A percentile compares a stretch with the other conserved stretches of the same genome.
These are phyloP conservation scores for Idris sp. DNA, from an alignment of 1,140 invertebrate species.

Conservation along the genomic window DNA sequence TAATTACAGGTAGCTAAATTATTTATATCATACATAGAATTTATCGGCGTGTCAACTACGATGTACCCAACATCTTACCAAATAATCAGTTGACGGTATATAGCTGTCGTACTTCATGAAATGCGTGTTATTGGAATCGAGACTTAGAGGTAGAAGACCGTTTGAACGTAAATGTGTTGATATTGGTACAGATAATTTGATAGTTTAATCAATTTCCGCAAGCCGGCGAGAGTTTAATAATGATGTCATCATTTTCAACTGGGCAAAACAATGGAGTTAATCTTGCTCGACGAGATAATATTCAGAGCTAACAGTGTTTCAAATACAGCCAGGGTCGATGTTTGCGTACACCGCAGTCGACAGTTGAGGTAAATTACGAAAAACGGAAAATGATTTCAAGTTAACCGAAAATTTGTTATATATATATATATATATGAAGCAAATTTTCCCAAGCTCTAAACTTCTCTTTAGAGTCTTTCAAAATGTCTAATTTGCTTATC, in stretches of 20 bases:
- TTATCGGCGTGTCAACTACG: slow-evolving; percentile 49
- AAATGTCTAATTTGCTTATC: no score
- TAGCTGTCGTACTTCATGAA: slow-evolving; percentile 50
- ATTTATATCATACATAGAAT: slow-evolving; percentile 42
- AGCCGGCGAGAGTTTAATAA: slow-evolving; percentile 78
- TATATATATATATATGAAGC: no score
- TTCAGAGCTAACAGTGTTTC: slow-evolving; percentile 78
- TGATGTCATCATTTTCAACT: slow-evolving; percentile 79
- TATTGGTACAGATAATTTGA: slow-evolving; percentile 79
- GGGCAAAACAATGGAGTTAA: slow-evolving; percentile 75
- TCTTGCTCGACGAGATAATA: slow-evolving; percentile 78
- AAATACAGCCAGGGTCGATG: slow-evolving; percentile 72
- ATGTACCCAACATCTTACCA: slow-evolving; percentile 54
- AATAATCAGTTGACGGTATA: slow-evolving; percentile 43
- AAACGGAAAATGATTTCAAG: slow-evolving; percentile 34
- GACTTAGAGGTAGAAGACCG: slow-evolving; percentile 38
- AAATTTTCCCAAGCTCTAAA: no score
- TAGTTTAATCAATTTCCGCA: slow-evolving; percentile 79
- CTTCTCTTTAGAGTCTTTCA: no score
- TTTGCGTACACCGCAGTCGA: slow-evolving; percentile 62
- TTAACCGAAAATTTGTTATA: slow-evolving; percentile 40
- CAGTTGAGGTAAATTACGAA: slow-evolving; percentile 49
- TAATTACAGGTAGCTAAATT: slow-evolving; percentile 23
- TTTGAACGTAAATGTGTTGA: slow-evolving; percentile 72
- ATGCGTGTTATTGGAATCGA: slow-evolving; percentile 62